These are phyloP conservation scores for Smutsia gigantea DNA, from an alignment of 2,797 vertebrate genomes.

Conservation along the genomic window DNA sequence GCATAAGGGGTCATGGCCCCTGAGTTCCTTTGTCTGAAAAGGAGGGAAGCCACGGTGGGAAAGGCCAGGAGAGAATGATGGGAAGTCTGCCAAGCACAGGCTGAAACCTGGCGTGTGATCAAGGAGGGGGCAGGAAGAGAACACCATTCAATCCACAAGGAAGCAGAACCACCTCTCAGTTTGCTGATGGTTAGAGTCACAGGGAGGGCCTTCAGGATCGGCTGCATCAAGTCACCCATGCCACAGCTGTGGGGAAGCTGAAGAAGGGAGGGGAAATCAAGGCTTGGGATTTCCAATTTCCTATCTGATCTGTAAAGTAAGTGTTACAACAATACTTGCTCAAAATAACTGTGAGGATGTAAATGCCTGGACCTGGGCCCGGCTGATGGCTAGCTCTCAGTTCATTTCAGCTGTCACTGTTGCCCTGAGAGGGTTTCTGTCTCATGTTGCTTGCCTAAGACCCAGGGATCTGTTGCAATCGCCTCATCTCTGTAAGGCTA, in stretches of 20 bases:
- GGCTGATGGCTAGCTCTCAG: not conserved
- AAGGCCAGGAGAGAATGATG: conserved; percentile 28
- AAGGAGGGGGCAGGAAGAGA: not conserved
- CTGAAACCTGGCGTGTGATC: not conserved
- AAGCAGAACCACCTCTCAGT: not conserved
- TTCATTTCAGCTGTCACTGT: not conserved
- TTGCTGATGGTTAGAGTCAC: not conserved
- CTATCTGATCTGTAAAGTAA: not conserved
- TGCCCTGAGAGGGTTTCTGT: not conserved
- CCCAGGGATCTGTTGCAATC: not conserved
- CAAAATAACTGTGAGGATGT: not conserved
- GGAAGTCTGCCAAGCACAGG: not conserved
- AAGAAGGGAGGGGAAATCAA: not conserved
- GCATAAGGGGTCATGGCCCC: not conserved
- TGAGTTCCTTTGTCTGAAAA: conserved; percentile 39
- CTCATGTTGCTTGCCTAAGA: not conserved
- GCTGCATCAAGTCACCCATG: not conserved
- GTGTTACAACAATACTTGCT: not conserved
- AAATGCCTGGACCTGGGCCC: not conserved
- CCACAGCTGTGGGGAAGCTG: not conserved
- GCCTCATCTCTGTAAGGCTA: not conserved
- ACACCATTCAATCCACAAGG: rapidly evolving
- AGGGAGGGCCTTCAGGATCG: not conserved
- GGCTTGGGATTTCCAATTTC: not conserved
- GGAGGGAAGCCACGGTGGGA: not conserved